Evolutionary conservation across 2,888 invertebrate genomes (phyloP).

Genomic region (Drosophila ezoana): DNA sequence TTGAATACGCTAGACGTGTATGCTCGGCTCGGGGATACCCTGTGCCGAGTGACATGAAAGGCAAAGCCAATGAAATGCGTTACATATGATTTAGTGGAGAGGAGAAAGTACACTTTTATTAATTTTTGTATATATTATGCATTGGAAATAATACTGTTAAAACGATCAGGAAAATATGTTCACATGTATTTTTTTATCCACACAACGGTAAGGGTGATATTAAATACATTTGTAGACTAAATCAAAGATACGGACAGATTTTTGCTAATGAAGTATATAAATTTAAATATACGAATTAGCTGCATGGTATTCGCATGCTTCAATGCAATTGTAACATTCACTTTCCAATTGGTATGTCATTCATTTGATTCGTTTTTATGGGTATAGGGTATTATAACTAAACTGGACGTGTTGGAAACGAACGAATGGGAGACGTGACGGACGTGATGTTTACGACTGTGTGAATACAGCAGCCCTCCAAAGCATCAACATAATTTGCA

Average conservation of each 20-base stretch:
- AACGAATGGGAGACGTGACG: constrained; percentile 66
- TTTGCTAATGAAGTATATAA: no score
- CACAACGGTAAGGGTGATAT: no score
- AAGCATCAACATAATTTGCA: constrained; percentile 40
- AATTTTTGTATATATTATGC: neutral
- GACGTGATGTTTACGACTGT: constrained; percentile 71
- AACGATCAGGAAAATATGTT: no score
- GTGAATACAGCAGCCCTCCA: constrained; percentile 29
- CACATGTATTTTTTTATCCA: no score
- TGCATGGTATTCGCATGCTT: neutral
- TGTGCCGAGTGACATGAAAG: neutral
- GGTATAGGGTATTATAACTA: constrained; percentile 17
- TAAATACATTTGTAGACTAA: no score
- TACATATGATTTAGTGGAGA: neutral
- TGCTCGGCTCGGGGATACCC: neutral
- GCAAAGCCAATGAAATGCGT: no score
- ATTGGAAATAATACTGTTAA: no score
- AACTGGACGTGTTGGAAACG: constrained; percentile 35
- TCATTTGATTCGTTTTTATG: neutral
- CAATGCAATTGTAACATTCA: neutral
- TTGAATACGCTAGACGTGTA: no score
- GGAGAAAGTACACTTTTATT: neutral
- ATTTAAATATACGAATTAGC: no score
- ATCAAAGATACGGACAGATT: no score
- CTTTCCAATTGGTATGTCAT: neutral